Evolutionary conservation across 1,140 invertebrate genomes (phyloP).

Genomic region (Diabrotica virgifera): DNA sequence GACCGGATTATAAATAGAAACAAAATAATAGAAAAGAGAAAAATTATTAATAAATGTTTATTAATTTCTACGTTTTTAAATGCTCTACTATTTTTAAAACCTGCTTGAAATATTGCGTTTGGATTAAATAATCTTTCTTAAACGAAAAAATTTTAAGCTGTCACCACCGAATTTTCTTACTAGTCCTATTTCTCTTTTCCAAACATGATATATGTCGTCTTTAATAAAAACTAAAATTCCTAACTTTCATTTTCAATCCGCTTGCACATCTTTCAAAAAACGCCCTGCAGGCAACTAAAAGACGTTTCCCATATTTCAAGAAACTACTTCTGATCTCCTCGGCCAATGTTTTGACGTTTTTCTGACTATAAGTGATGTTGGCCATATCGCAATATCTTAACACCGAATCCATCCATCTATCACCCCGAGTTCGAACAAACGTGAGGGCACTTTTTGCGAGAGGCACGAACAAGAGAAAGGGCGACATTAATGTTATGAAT

Average conservation of each 20-base stretch:
- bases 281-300: conserved; percentile 6
- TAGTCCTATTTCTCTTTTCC: no score
- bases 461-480: conserved; percentile 4
- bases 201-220: not conserved
- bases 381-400: conserved; percentile 17
- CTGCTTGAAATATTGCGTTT: not conserved
- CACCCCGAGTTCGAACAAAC: conserved; percentile 2
- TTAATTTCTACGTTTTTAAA: no score
- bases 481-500: conserved; percentile 11
- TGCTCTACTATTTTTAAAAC: not conserved
- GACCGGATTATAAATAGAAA: no score
- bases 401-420: conserved; percentile 17
- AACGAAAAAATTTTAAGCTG: no score
- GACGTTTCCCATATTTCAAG: conserved; percentile 4
- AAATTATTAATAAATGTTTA: no score
- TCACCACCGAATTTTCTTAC: no score
- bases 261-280: not conserved
- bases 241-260: not conserved
- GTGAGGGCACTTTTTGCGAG: conserved; percentile 18
- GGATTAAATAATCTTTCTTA: not conserved
- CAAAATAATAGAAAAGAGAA: no score
- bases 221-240: conserved; percentile 1
- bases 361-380: conserved; percentile 10
- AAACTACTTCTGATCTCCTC: conserved; percentile 6
- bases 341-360: conserved; percentile 20